Evolutionary conservation across 2,797 vertebrate genomes (phyloP), one percentile per base, ranked within the genome.

Genomic region (Clarias fuscus): DNA sequence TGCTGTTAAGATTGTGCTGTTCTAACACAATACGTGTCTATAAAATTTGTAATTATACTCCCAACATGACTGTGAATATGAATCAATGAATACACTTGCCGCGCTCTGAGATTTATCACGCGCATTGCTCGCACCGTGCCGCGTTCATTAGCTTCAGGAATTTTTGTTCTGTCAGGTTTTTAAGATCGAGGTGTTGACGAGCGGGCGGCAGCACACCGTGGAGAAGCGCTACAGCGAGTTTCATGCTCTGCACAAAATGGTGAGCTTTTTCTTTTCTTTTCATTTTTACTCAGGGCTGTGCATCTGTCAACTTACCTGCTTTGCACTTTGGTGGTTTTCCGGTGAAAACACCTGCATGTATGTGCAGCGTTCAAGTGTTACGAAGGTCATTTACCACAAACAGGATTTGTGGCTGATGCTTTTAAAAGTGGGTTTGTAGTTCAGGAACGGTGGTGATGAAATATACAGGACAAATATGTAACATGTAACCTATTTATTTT

Each of bases 211-310:
- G 79, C 98, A 99, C 90, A 94, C 96, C 84, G 96, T 99, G 67
- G 98, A 99, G 94, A 99, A 99, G 91, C 96, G 98, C 84, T 99
- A 99, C 93, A 99, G 98, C 85, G 98, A 99, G 93, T 99, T 99
- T 91, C 98, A 99, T 90, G 92, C 97, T 30, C 95, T 99, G 90
- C 98, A 99, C 94, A 99, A 99, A 95, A 97, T 97, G 96, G 98
- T 99, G 95, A 95, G 90, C 75, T 70, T 70, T 77, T 40, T 43
- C 33, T 33, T 33, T 37, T 37, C 4, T 68, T 4, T 37, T 5
- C 1, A 0, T 30, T 30, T 59, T 56, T 64, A 65, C 78, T 11
- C 78, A 27, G 20, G 4, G 14, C 33, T 62, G 59, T 17, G n/a
- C 1, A 64, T 62, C 18, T 81, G 37, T 27, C 37, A 7, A 6